Base-by-base conservation (phyloP, 2,113 vertebrate genomes). In the Ceyx cyanopectus region DNA sequence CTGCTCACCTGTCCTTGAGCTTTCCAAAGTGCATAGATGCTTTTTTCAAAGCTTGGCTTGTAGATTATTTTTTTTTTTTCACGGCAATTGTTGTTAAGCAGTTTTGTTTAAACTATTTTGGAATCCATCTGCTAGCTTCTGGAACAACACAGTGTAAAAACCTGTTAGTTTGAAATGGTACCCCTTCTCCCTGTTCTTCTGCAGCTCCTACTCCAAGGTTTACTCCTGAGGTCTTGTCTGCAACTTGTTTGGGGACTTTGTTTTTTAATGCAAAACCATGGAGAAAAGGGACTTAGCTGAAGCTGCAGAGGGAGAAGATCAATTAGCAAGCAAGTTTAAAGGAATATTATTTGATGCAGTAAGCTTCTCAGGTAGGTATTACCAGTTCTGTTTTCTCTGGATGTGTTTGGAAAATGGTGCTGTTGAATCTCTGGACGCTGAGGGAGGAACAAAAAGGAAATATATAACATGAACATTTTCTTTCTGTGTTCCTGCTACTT, bases 51-150 rank as follows among this genome's bases (percentile, higher is more conserved):
- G 50, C 26, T 76, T 76, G 82, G 26, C 58, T 61, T 74, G 19
- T 66, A 69, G 27, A 16, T 58, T 21, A 13, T 27, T 22, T 40
- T 58, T 32, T 37, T 32, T 34, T 76, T 68, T 53, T 9, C 43
- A 92, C 84, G 45, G 84, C 1, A 1, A 40, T 89, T 84, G 53
- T 92, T 92, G 53, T 92, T 92, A 86, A 86, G 74, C 57, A 86
- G 84, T 66, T 20, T 78, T 81, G 24, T 91, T 23, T 89, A 86
- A 86, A 88, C 32, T 67, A 81, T 56, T 50, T 74, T 81, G 57
- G 61, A 90, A 87, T 87, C 45, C 4, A 23, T 86, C 84, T n/a
- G 4, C 40, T 29, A 66, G 29, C 81, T 74, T 91, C 91, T 94
- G 61, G 86, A 73, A 83, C 85, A 73, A 62, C 2, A 7, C 19